A percentile compares a stretch with the other conserved stretches of the same genome.
These are phyloP conservation scores for Plestiodon gilberti DNA, from an alignment of 2,113 vertebrate genomes.

Conservation along the genomic window DNA sequence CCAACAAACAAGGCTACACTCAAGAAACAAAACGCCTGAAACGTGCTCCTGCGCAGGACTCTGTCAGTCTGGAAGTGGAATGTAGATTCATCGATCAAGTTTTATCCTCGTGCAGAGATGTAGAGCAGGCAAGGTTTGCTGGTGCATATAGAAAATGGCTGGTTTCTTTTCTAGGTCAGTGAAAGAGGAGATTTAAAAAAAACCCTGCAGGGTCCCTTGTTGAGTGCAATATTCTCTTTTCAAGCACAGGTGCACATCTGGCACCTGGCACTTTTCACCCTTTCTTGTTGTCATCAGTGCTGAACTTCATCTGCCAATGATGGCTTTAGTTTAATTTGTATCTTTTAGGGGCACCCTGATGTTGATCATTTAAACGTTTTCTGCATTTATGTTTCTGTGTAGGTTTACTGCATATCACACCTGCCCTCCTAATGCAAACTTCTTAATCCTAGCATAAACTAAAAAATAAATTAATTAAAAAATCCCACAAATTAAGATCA, in stretches of 20 bases:
- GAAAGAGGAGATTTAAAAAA: constrained; percentile 47
- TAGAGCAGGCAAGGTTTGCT: constrained; percentile 89
- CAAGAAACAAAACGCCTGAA: constrained; percentile 93
- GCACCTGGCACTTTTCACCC: constrained; percentile 59
- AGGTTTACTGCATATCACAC: constrained; percentile 25
- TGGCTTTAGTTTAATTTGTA: constrained; percentile 67
- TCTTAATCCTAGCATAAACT: constrained; percentile 10
- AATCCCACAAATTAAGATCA: background rate
- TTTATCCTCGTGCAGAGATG: constrained; percentile 80
- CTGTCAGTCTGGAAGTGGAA: constrained; percentile 79
- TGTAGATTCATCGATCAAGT: constrained; percentile 83
- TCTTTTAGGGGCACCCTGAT: constrained; percentile 50
- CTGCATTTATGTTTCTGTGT: constrained; percentile 26
- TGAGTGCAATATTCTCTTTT: constrained; percentile 81
- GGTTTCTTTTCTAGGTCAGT: constrained; percentile 84
- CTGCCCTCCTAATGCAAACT: constrained; percentile 30
- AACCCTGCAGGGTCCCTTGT: constrained; percentile 56
- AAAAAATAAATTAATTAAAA: background rate
- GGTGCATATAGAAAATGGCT: constrained; percentile 93
- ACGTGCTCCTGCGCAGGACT: constrained; percentile 79
- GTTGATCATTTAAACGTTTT: constrained; percentile 44
- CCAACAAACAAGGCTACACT: constrained; percentile 81
- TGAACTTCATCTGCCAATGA: constrained; percentile 52
- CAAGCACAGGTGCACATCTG: constrained; percentile 69
- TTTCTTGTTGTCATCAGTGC: constrained; percentile 59